Evolutionary conservation across 2,888 invertebrate species (phyloP).

Genomic region (Chrysina gloriosa): DNA sequence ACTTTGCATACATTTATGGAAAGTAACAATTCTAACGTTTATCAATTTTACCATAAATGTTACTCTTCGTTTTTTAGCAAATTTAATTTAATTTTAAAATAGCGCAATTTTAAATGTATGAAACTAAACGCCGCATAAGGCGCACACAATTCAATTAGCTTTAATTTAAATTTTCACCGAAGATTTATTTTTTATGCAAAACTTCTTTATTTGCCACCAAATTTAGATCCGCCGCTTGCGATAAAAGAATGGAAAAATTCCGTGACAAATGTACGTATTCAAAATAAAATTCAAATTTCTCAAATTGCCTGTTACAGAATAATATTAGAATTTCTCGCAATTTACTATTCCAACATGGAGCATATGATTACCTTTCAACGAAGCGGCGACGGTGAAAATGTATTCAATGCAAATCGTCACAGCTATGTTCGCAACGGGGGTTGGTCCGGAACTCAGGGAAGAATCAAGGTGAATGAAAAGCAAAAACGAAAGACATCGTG

Average conservation of each 20-base stretch:
- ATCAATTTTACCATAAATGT: too few relatives aligned
- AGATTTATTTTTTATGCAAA: too few relatives aligned
- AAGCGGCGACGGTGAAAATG: neutral
- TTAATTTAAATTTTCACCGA: neutral
- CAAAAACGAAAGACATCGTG: neutral
- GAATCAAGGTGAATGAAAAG: slow-evolving; percentile 13
- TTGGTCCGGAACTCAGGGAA: slow-evolving; percentile 11
- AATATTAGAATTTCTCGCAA: slow-evolving; percentile 28
- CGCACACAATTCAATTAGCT: neutral
- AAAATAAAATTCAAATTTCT: slow-evolving; percentile 27
- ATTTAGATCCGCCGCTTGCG: neutral
- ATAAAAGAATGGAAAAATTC: neutral
- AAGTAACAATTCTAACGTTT: too few relatives aligned
- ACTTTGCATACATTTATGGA: too few relatives aligned
- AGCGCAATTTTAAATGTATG: too few relatives aligned
- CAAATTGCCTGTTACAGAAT: slow-evolving; percentile 26
- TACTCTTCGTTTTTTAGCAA: too few relatives aligned
- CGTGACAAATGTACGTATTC: neutral
- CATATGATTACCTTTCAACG: slow-evolving; percentile 29
- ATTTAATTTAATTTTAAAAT: too few relatives aligned
- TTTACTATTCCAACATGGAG: slow-evolving; percentile 24
- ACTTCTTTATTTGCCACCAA: neutral
- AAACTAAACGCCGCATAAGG: too few relatives aligned
- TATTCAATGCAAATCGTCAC: slow-evolving; percentile 29
- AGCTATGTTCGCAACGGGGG: neutral